Evolutionary conservation across 2,888 invertebrate genomes (phyloP).

Genomic region (Chrysolina oricalcia): DNA sequence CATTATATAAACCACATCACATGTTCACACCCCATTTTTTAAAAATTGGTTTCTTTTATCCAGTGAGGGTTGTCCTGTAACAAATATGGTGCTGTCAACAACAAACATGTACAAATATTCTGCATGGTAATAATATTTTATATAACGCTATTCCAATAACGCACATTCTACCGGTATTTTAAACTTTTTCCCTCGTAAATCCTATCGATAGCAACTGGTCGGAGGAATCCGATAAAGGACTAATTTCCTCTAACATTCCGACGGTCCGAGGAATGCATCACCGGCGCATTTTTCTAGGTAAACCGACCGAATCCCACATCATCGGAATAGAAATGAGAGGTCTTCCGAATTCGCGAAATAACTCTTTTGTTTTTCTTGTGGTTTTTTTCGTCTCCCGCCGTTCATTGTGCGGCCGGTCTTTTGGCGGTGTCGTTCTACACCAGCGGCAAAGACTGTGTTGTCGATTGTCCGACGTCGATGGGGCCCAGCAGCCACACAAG

Average conservation of each 20-base stretch:
- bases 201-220: conserved; percentile 30
- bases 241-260: conserved; percentile 26
- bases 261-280: not conserved
- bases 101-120: too few species aligned
- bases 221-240: conserved; percentile 26
- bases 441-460: conserved; percentile 43
- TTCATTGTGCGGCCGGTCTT: conserved; percentile 33
- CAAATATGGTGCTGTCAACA: too few species aligned
- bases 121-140: too few species aligned
- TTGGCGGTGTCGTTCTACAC: conserved; percentile 35
- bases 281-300: conserved; percentile 39
- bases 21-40: too few species aligned
- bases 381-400: conserved; percentile 23
- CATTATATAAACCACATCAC: too few species aligned
- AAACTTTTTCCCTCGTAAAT: not conserved
- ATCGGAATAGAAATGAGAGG: conserved; percentile 29
- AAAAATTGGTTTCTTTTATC: too few species aligned
- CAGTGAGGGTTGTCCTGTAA: too few species aligned
- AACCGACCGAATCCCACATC: conserved; percentile 33
- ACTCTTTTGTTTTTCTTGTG: conserved; percentile 36
- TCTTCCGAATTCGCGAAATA: conserved; percentile 51
- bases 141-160: too few species aligned
- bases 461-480: conserved; percentile 46
- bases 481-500: conserved; percentile 55
- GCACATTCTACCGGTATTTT: too few species aligned